Evolutionary conservation across 2,797 vertebrate species (phyloP).

Genomic region (Prunella strophiata): DNA sequence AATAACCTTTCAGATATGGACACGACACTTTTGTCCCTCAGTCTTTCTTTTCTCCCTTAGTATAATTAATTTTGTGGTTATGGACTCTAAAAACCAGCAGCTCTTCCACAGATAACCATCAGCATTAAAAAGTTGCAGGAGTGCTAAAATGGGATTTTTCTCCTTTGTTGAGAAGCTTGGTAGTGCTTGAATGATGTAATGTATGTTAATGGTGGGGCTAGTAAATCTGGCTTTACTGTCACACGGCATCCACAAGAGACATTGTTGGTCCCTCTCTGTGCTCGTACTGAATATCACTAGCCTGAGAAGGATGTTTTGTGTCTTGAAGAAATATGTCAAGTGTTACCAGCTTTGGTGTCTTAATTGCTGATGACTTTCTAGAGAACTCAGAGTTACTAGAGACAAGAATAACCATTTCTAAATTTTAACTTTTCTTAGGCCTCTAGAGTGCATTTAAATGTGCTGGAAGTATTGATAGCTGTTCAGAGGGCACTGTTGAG

Average conservation of each 20-base stretch:
- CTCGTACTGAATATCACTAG: rapidly evolving
- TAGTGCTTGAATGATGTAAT: background rate
- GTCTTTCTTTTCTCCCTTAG: background rate
- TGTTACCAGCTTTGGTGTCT: background rate
- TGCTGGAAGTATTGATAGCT: background rate
- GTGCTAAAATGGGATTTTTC: background rate
- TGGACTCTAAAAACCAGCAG: background rate
- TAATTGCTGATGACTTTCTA: background rate
- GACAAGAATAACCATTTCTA: background rate
- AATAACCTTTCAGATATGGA: background rate
- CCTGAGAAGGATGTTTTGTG: background rate
- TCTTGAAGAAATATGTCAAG: background rate
- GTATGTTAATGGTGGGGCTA: background rate
- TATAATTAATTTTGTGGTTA: background rate
- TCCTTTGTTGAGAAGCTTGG: background rate
- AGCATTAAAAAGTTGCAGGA: background rate
- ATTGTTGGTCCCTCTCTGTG: background rate
- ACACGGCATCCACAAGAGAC: rapidly evolving
- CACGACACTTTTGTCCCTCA: background rate
- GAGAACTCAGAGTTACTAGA: background rate
- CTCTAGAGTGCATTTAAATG: background rate
- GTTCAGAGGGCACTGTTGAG: background rate
- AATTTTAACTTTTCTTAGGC: background rate
- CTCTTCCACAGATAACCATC: background rate
- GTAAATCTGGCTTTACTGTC: background rate